Percentiles rank a stretch among this genome's conserved stretches.
These are phyloP conservation scores for Tenthredo amoena DNA, from an alignment of 2,888 invertebrate genomes.

Conservation along the genomic window DNA sequence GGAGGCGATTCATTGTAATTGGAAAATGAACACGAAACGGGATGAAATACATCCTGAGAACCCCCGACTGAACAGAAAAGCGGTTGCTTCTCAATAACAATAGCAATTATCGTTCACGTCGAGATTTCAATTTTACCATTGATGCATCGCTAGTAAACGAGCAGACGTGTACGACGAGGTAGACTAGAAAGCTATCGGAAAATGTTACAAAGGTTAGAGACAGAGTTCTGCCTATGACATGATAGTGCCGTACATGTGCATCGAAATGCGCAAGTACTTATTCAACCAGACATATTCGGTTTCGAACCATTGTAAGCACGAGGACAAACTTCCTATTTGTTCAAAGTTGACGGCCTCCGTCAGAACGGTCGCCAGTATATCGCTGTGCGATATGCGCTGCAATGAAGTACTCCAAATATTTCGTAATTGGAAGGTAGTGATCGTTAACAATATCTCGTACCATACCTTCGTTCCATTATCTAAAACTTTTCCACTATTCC, in stretches of 20 bases:
- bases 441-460: not conserved
- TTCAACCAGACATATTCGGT: conserved; percentile 77
- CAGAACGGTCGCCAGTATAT: conserved; percentile 14
- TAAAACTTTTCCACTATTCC: not conserved
- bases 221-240: conserved; percentile 74
- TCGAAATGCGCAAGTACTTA: conserved; percentile 67
- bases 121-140: conserved; percentile 74
- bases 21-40: not conserved
- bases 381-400: not conserved
- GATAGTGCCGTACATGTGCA: conserved; percentile 54
- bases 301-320: conserved; percentile 74
- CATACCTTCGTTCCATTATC: conserved; percentile 5
- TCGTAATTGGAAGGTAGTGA: conserved; percentile 6
- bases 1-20: not conserved
- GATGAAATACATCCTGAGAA: conserved; percentile 8
- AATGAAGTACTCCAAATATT: conserved; percentile 36
- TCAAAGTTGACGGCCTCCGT: conserved; percentile 69
- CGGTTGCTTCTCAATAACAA: conserved; percentile 59
- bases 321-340: conserved; percentile 77
- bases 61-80: not conserved
- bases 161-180: conserved; percentile 60
- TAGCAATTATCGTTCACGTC: conserved; percentile 71
- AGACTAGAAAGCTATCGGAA: conserved; percentile 73
- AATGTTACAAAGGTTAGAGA: conserved; percentile 75
- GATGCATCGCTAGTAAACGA: conserved; percentile 67